Conservation (phyloP, 1,140 invertebrate genomes). For the fruit fly (Drosophila melanogaster) region DNA sequence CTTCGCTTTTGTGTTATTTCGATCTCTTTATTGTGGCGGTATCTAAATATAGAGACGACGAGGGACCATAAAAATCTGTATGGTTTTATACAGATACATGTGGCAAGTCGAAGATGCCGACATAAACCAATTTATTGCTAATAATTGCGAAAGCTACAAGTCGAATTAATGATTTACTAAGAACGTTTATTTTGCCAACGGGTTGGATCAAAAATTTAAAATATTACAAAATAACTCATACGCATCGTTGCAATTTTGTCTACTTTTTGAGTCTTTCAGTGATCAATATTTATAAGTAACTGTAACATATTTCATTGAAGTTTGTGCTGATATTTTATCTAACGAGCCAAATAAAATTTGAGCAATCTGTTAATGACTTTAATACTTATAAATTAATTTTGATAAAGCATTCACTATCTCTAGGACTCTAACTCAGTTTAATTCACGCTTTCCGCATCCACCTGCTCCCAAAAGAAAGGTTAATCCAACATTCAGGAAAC, state of each 20-base stretch:
- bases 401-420: background rate
- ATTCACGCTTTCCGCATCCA: background rate
- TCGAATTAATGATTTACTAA: background rate
- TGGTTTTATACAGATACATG: background rate
- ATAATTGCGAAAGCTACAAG: slow-evolving; percentile 29
- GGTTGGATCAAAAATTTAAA: no score
- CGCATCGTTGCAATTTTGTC: no score
- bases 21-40: slow-evolving; percentile 45
- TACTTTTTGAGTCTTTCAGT: no score
- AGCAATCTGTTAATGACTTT: no score
- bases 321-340: no score
- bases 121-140: slow-evolving; percentile 41
- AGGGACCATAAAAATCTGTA: slow-evolving; percentile 50
- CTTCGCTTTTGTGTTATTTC: slow-evolving; percentile 30
- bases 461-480: background rate
- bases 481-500: background rate
- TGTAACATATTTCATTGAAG: no score
- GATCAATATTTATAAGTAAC: no score
- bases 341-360: no score
- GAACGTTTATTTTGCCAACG: no score
- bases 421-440: background rate
- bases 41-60: slow-evolving; percentile 67
- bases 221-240: no score
- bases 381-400: background rate
- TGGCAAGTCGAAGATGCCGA: slow-evolving; percentile 26